Conservation (phyloP, 1,140 invertebrate genomes). For the Octopus sinensis region DNA sequence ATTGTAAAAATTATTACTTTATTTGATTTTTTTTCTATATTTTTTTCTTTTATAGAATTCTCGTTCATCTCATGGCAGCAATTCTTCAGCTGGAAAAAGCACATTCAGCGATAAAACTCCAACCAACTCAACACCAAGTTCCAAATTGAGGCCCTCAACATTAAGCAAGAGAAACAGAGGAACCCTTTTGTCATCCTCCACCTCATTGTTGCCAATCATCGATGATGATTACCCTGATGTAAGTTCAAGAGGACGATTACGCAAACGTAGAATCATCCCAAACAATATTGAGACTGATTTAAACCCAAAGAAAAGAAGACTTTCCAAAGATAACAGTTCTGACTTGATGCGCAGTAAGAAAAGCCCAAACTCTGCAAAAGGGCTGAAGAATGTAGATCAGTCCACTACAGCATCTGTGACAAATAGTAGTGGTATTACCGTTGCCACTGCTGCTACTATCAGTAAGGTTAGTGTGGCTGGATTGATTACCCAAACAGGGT, state of each 20-base stretch:
- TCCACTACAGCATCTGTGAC: neutral
- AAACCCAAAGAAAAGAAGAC: constrained; percentile 36
- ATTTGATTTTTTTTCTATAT: too few species aligned
- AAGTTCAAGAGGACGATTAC: constrained; percentile 45
- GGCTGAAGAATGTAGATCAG: neutral
- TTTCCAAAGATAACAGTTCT: neutral
- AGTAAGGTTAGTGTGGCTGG: neutral
- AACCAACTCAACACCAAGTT: too few species aligned
- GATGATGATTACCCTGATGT: constrained; percentile 40
- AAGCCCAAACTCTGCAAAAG: constrained; percentile 9
- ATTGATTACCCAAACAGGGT: neutral
- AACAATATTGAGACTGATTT: constrained; percentile 46
- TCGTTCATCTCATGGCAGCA: too few species aligned
- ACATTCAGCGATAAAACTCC: too few species aligned
- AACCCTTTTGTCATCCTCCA: too few species aligned
- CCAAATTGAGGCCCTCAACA: too few species aligned
- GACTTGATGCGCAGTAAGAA: neutral
- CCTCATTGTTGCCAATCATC: too few species aligned
- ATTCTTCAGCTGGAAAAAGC: too few species aligned
- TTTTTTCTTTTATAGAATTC: too few species aligned
- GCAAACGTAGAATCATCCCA: constrained; percentile 49
- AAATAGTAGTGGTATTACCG: constrained; percentile 4
- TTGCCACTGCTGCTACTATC: constrained; percentile 20
- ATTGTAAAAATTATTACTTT: too few species aligned
- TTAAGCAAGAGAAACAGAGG: too few species aligned